Evolutionary conservation across 2,797 vertebrate species (phyloP).

Genomic region (Falco novaeseelandiae): DNA sequence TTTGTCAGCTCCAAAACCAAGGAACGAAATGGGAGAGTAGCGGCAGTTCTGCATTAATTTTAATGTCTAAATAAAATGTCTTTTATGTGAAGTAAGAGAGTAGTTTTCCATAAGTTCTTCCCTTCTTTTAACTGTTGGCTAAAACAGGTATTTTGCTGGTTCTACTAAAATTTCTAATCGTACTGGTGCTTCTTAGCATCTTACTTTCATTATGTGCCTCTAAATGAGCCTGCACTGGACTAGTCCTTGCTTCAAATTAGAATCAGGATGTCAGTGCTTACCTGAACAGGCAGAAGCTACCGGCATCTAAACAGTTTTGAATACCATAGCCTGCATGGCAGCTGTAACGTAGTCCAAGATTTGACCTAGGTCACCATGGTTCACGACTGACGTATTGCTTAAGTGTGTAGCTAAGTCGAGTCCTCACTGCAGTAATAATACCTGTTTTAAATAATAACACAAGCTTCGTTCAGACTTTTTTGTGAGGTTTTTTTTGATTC

Average conservation of each 20-base stretch:
- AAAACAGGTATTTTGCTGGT: slow-evolving; percentile 74
- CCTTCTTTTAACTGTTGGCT: slow-evolving; percentile 26
- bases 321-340: background rate
- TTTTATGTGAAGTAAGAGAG: slow-evolving; percentile 7
- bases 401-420: background rate
- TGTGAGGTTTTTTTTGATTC: background rate
- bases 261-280: background rate
- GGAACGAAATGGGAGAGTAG: slow-evolving; percentile 59
- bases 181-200: background rate
- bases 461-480: background rate
- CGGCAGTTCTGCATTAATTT: background rate
- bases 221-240: background rate
- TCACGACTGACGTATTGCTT: background rate
- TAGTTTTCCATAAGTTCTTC: background rate
- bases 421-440: slow-evolving; percentile 57
- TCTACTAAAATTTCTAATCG: slow-evolving; percentile 19
- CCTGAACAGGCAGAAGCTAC: background rate
- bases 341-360: background rate
- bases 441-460: slow-evolving; percentile 74
- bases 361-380: background rate
- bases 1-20: slow-evolving; percentile 71
- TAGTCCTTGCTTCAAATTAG: background rate
- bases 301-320: background rate
- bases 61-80: background rate
- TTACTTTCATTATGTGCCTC: background rate